These are phyloP conservation scores for Pinna nobilis DNA, from an alignment of 1,140 invertebrate species.

Conservation along the genomic window DNA sequence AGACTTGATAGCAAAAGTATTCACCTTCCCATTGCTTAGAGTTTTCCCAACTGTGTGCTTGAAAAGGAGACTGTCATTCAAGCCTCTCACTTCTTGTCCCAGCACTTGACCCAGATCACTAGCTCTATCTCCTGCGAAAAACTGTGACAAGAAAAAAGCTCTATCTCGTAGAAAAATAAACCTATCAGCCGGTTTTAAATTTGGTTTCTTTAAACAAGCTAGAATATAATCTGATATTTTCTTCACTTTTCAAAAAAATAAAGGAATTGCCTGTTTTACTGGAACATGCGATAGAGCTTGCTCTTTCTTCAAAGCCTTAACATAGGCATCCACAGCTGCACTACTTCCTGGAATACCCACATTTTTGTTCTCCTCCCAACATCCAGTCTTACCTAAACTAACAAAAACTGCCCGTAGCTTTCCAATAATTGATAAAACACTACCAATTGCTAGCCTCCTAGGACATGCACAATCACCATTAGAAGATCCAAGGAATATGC, in stretches of 20 bases:
- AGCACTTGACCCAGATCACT: conserved; percentile 24
- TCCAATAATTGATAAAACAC: too few species aligned
- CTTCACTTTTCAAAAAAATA: conserved; percentile 21
- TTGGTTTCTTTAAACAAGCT: not conserved
- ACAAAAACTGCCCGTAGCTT: too few species aligned
- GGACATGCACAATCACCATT: too few species aligned
- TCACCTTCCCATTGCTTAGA: conserved; percentile 19
- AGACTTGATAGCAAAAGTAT: conserved; percentile 24
- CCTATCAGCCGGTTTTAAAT: conserved; percentile 6
- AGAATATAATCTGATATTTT: conserved; percentile 8
- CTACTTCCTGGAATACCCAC: conserved; percentile 28
- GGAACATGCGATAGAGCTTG: conserved; percentile 31
- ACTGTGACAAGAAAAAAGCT: conserved; percentile 38
- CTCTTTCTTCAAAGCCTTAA: conserved; percentile 28
- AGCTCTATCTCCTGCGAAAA: conserved; percentile 41
- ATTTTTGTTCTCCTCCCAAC: too few species aligned
- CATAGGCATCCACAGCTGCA: conserved; percentile 12
- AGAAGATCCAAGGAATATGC: too few species aligned
- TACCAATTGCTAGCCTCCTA: too few species aligned
- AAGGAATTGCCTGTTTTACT: conserved; percentile 27
- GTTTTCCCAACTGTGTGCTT: conserved; percentile 39
- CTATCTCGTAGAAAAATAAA: conserved; percentile 34
- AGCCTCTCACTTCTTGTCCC: conserved; percentile 28
- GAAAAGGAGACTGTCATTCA: conserved; percentile 34
- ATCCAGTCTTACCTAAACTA: too few species aligned